A percentile compares a stretch with the other conserved stretches of the same genome.
Conservation (phyloP, 2,113 vertebrate species). For the Ia io region DNA sequence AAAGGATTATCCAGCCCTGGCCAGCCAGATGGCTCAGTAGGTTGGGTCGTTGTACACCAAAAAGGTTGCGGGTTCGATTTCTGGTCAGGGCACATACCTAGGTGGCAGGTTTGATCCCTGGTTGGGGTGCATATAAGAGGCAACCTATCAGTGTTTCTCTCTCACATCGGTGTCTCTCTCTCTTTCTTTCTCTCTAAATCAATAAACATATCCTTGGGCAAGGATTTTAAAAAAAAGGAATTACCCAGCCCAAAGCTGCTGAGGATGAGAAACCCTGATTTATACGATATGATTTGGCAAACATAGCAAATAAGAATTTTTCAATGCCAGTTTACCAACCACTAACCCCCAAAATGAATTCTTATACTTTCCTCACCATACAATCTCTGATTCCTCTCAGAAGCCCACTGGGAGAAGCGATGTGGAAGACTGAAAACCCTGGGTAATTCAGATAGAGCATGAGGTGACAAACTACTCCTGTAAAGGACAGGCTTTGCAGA, state of each 20-base stretch:
- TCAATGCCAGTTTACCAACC: neutral
- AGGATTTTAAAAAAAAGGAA: neutral
- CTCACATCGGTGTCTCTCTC: neutral
- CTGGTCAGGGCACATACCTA: no score
- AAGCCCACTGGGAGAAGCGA: neutral
- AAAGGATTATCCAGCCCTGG: neutral
- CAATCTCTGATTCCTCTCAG: neutral
- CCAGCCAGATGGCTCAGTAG: neutral
- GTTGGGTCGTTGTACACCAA: neutral
- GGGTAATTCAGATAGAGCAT: neutral
- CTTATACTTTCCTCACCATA: neutral
- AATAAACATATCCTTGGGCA: neutral
- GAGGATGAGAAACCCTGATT: neutral
- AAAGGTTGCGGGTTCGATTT: neutral
- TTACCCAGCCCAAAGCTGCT: neutral
- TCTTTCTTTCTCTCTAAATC: neutral
- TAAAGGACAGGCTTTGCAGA: neutral
- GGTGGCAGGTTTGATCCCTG: no score
- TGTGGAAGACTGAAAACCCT: neutral
- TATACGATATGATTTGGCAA: neutral
- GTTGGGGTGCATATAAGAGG: neutral
- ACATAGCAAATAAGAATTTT: neutral
- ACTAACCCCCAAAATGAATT: neutral
- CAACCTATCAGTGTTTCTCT: neutral
- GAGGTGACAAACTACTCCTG: neutral